Base-by-base conservation (phyloP, 2,888 invertebrate genomes). In the Epinotia nisella region DNA sequence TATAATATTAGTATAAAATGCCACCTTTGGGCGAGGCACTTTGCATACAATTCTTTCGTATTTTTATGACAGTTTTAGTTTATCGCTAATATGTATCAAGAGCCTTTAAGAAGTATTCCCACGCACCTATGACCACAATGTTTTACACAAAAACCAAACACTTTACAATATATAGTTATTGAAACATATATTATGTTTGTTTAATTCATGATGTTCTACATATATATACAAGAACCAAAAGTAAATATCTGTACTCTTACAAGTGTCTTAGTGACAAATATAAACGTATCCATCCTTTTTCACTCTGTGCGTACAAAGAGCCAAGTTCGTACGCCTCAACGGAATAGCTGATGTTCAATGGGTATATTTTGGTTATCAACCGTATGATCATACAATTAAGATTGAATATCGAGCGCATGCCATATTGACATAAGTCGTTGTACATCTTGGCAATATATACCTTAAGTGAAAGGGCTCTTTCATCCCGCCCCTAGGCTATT, bases 391-490 rank as follows among this genome's bases (percentile, higher is more conserved):
- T 13, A 7, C 19, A 15, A 4, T 41, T 56, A 56, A 19, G 5
- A 15, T 41, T 66, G 10, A 39, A 55, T 41, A 55, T 41, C 15
- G 5, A 41, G 21, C 3, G 41, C 24, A 21, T 0, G 15, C 13
- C 11, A 15, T 21, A n/a, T n/a, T 2, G n/a, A 56, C n/a, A 56
- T 66, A 24, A 41, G 41, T 1, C 21, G 19, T 55, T 39, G 5
- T 41, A n/a, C 11, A 21, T 21, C 15, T 24, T 21, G n/a, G 4
- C 9, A 41, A 1, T 2, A 11, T 58, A 69, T 73, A 62, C 51
- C 17, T 58, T 73, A 53, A 73, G 73, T 73, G 69, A 69, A 73
- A 64, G 73, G 69, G 58, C 51, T 58, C 64, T 70, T 70, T 70
- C 58, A 58, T 49, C 69, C 73, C 59, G n/a, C 39, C 73, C 64